A percentile compares a stretch with the other conserved stretches of the same genome.
phyloP scores from a whole-genome alignment of 2,113 vertebrate species.

The Larimichthys crocea region DNA sequence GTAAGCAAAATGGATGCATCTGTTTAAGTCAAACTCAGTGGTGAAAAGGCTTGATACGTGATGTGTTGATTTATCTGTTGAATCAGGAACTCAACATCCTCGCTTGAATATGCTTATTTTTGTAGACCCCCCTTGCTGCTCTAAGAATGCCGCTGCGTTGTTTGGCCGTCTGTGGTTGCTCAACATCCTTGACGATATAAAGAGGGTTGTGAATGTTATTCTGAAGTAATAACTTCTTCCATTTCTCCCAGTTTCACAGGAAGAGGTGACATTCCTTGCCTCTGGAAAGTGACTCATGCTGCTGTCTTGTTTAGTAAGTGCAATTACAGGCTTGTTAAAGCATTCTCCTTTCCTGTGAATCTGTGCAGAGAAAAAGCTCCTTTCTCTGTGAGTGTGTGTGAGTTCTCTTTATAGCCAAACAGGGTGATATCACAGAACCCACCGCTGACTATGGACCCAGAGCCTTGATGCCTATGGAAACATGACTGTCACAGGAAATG shows the following conservation, averaged over 20 bases:
- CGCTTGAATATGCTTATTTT: constrained; percentile 60
- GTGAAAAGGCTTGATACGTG: constrained; percentile 22
- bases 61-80: constrained; percentile 51
- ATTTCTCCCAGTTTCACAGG: constrained; percentile 57
- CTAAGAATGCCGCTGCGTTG: constrained; percentile 30
- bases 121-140: constrained; percentile 42
- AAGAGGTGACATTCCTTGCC: constrained; percentile 70
- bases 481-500: constrained; percentile 81
- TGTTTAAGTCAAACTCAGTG: constrained; percentile 47
- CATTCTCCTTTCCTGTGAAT: constrained; percentile 49
- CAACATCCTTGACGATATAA: constrained; percentile 55
- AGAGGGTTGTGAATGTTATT: constrained; percentile 59
- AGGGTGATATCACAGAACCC: constrained; percentile 57
- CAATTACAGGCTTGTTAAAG: constrained; percentile 57
- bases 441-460: constrained; percentile 26
- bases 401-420: constrained; percentile 62
- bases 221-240: constrained; percentile 35
- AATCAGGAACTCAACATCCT: constrained; percentile 54
- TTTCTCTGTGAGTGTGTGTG: constrained; percentile 28
- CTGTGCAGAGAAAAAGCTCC: constrained; percentile 31
- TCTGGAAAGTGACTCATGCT: constrained; percentile 72
- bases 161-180: constrained; percentile 59
- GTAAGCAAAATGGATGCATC: constrained; percentile 60
- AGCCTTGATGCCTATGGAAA: constrained; percentile 66
- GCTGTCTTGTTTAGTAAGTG: constrained; percentile 69